Evolutionary conservation across 2,113 vertebrate species (phyloP).

Genomic region (Stigmatopora nigra): DNA sequence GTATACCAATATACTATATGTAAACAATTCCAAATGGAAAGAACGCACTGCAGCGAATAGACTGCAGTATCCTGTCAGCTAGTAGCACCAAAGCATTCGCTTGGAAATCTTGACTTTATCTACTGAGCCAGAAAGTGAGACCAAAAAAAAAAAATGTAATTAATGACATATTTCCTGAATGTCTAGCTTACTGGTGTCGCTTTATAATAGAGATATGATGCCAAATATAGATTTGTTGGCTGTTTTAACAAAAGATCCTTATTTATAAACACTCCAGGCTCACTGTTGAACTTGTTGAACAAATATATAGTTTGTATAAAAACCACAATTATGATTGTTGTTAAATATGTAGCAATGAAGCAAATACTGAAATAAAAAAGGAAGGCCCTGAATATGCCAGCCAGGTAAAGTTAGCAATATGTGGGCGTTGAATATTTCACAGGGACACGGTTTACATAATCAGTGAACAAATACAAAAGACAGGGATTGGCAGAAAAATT

Average conservation of each 20-base stretch:
- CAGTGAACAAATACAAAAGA: not conserved
- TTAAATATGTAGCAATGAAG: not conserved
- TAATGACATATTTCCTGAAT: not conserved
- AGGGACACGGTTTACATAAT: not conserved
- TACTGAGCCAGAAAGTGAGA: not conserved
- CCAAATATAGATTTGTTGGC: too few species aligned
- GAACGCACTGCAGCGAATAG: not conserved
- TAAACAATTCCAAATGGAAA: not conserved
- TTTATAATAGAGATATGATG: not conserved
- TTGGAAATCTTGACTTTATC: not conserved
- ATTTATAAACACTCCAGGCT: too few species aligned
- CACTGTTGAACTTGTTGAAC: constrained; percentile 1
- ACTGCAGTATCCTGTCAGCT: not conserved
- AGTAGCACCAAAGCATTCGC: not conserved
- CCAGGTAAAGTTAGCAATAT: not conserved
- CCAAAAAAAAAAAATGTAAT: not conserved
- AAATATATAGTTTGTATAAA: constrained; percentile 7
- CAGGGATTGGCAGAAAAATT: not conserved
- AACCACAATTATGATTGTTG: not conserved
- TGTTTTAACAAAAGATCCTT: too few species aligned
- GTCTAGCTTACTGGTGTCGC: not conserved
- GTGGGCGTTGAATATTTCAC: not conserved
- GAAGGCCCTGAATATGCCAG: not conserved
- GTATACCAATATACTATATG: not conserved
- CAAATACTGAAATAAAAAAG: constrained; percentile 1